Conservation (phyloP, 2,113 vertebrate species). For the Scolopax mira region DNA sequence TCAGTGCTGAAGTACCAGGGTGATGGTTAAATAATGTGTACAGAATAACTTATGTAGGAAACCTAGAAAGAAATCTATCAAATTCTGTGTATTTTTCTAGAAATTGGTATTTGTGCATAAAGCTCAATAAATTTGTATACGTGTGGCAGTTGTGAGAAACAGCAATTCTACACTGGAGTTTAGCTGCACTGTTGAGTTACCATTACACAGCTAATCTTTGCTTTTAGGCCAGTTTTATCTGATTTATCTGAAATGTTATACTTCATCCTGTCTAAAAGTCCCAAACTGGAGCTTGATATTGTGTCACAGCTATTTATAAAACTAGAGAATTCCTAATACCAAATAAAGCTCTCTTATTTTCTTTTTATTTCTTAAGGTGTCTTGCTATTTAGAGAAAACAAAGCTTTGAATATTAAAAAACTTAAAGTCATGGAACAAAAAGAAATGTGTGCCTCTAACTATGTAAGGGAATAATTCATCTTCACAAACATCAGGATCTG, state of each 20-base stretch:
- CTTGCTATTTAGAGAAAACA: constrained; percentile 36
- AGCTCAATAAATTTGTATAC: not conserved
- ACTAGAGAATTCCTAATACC: constrained; percentile 15
- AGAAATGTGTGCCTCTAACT: not conserved
- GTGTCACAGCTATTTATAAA: constrained; percentile 17
- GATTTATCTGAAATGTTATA: not conserved
- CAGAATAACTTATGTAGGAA: not conserved
- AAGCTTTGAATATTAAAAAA: constrained; percentile 42
- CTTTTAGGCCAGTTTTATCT: not conserved
- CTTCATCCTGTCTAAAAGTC: not conserved
- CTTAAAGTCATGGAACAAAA: not conserved
- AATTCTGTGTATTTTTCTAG: not conserved
- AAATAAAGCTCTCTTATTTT: not conserved
- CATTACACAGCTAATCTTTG: not conserved
- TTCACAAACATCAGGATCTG: constrained; percentile 21
- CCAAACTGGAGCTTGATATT: not conserved
- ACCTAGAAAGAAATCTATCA: not conserved
- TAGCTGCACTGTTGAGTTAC: not conserved
- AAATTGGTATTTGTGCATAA: not conserved
- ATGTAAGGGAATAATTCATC: constrained; percentile 56
- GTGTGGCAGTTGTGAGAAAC: not conserved
- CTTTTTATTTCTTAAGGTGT: not conserved
- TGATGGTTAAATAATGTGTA: not conserved
- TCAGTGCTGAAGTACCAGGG: not conserved
- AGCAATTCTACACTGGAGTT: not conserved